Evolutionary conservation across 2,113 vertebrate genomes (phyloP).

Genomic region (Holacanthus passer): DNA sequence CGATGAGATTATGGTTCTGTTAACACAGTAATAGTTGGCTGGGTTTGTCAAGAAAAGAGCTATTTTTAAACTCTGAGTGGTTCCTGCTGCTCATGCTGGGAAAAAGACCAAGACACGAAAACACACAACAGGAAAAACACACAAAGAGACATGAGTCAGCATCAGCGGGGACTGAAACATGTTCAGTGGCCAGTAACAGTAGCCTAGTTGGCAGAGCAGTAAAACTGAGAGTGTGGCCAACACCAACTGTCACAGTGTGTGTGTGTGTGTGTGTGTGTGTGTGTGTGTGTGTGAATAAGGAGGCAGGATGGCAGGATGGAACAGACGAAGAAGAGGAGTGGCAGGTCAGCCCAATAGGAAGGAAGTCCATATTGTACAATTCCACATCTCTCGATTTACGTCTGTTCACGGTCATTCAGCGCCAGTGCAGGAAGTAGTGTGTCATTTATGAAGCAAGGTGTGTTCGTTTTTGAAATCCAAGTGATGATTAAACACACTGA

Average conservation of each 20-base stretch:
- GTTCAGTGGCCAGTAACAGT: background rate
- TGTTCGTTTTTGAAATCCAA: too few relatives aligned
- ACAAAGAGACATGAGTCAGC: constrained; percentile 36
- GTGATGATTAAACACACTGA: too few relatives aligned
- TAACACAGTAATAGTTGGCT: background rate
- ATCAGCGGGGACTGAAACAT: background rate
- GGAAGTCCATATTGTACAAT: too few relatives aligned
- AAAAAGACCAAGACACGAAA: constrained; percentile 33
- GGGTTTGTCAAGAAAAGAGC: background rate
- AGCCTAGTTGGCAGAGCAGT: constrained; percentile 33
- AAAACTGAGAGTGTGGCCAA: constrained; percentile 7
- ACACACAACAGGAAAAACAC: constrained; percentile 3
- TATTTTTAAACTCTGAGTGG: background rate
- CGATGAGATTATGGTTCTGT: background rate
- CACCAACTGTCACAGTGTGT: background rate
- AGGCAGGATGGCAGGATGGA: background rate
- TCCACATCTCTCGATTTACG: background rate
- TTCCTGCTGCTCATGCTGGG: background rate
- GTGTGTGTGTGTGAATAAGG: background rate
- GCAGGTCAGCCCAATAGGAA: too few relatives aligned
- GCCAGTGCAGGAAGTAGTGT: background rate
- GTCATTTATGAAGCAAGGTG: too few relatives aligned
- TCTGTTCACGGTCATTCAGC: background rate
- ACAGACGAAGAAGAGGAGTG: background rate
- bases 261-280: background rate